Evolutionary conservation across 2,888 invertebrate species (phyloP).

Genomic region (Drosophila hawaiiensis): DNA sequence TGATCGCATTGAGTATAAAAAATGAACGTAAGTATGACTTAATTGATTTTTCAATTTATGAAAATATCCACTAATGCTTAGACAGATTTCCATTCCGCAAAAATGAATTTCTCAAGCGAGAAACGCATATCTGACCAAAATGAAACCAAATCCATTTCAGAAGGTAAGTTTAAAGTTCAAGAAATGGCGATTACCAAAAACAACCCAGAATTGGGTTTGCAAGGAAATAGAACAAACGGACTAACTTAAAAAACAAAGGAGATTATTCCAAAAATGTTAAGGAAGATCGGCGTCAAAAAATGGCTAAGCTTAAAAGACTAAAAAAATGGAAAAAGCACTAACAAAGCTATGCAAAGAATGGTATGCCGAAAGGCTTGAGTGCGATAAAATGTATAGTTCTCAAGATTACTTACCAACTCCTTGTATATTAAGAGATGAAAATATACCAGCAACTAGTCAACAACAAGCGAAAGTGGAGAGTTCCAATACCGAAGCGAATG

Average conservation of each 20-base stretch:
- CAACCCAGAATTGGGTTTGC: not conserved
- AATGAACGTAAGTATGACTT: not conserved
- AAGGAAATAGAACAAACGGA: not conserved
- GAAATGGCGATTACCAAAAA: not conserved
- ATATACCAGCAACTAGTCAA: not conserved
- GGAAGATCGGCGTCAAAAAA: not conserved
- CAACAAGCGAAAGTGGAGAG: not conserved
- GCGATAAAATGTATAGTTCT: not conserved
- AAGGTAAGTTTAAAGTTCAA: not conserved
- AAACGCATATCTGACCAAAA: not conserved
- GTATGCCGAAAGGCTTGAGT: not conserved
- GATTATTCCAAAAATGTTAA: not conserved
- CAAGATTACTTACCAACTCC: not conserved
- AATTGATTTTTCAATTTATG: not conserved
- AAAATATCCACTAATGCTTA: not conserved
- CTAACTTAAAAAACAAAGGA: not conserved
- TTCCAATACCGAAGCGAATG: not conserved
- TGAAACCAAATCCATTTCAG: not conserved
- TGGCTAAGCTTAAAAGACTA: not conserved
- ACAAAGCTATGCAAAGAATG: not conserved
- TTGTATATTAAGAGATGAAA: not conserved
- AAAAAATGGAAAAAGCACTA: not conserved
- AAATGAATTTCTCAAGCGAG: not conserved
- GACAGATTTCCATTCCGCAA: not conserved
- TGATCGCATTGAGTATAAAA: not conserved